Conservation (phyloP, 2,797 vertebrate species). For the Nannoperca australis region DNA sequence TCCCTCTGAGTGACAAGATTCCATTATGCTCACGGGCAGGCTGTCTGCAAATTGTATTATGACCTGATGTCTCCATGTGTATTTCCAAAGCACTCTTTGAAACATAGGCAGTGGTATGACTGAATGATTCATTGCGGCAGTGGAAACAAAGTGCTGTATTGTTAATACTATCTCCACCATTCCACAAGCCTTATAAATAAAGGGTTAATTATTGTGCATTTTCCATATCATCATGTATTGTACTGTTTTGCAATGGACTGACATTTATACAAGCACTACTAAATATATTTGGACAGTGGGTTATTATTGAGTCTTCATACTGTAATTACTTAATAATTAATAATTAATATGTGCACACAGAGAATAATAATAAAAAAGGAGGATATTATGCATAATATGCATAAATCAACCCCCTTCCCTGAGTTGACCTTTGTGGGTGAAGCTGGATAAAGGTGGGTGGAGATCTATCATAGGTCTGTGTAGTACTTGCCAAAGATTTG, state of each 20-base stretch:
- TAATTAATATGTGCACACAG: background rate
- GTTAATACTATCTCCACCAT: conserved; percentile 40
- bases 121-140: conserved; percentile 60
- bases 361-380: background rate
- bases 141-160: conserved; percentile 34
- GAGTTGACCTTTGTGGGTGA: background rate
- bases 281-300: background rate
- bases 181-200: conserved; percentile 10
- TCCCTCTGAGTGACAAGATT: conserved; percentile 84
- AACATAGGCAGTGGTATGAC: conserved; percentile 63
- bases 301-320: conserved; percentile 13
- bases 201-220: conserved; percentile 12
- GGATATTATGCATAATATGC: background rate
- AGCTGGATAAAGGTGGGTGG: conserved; percentile 11
- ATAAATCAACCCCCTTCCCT: background rate
- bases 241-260: background rate
- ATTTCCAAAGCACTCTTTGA: conserved; percentile 69
- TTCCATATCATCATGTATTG: conserved; percentile 1
- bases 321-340: conserved; percentile 1
- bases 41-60: conserved; percentile 82
- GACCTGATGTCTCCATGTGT: conserved; percentile 82
- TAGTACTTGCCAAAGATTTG: conserved; percentile 7
- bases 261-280: conserved; percentile 9
- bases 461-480: conserved; percentile 20
- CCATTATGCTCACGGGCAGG: conserved; percentile 79